phyloP scores from a whole-genome alignment of 2,888 invertebrate genomes.

The Euproctis similis region DNA sequence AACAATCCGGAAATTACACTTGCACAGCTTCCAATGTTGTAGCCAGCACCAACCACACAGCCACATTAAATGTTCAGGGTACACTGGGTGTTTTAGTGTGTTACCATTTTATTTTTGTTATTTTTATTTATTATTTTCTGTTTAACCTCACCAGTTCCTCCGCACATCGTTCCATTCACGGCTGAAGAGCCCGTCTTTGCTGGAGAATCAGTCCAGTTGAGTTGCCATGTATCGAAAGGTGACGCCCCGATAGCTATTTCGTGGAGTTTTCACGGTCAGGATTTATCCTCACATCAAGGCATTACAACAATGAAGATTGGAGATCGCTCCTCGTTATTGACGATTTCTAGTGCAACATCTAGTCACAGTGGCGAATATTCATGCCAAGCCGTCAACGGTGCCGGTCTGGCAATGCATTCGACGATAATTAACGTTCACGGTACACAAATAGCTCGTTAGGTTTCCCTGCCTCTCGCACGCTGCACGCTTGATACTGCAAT shows the following conservation, averaged over 20 bases:
- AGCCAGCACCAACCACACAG: slow-evolving; percentile 78
- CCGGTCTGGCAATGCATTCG: slow-evolving; percentile 78
- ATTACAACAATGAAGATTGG: slow-evolving; percentile 77
- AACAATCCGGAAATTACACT: slow-evolving; percentile 84
- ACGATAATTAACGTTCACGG: slow-evolving; percentile 81
- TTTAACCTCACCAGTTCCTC: slow-evolving; percentile 68
- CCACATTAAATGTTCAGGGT: slow-evolving; percentile 81
- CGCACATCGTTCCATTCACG: slow-evolving; percentile 78
- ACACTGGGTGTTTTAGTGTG: slow-evolving; percentile 43
- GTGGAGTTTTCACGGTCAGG: slow-evolving; percentile 83
- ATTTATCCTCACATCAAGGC: slow-evolving; percentile 70
- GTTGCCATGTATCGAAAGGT: slow-evolving; percentile 79
- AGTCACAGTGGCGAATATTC: slow-evolving; percentile 83
- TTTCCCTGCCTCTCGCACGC: slow-evolving; percentile 56
- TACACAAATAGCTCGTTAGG: slow-evolving; percentile 46
- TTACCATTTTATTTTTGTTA: slow-evolving; percentile 29
- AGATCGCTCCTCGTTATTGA: slow-evolving; percentile 79
- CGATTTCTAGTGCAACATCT: slow-evolving; percentile 78
- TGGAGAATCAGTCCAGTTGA: slow-evolving; percentile 78
- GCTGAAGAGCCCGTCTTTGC: slow-evolving; percentile 79
- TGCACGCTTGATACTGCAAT: slow-evolving; percentile 67
- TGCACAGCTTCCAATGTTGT: slow-evolving; percentile 83
- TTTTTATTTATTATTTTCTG: slow-evolving; percentile 35
- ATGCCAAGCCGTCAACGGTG: slow-evolving; percentile 80
- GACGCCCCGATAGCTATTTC: slow-evolving; percentile 82